Evolutionary conservation across 2,113 vertebrate genomes (phyloP).

Genomic region (Cryptotis parvus): DNA sequence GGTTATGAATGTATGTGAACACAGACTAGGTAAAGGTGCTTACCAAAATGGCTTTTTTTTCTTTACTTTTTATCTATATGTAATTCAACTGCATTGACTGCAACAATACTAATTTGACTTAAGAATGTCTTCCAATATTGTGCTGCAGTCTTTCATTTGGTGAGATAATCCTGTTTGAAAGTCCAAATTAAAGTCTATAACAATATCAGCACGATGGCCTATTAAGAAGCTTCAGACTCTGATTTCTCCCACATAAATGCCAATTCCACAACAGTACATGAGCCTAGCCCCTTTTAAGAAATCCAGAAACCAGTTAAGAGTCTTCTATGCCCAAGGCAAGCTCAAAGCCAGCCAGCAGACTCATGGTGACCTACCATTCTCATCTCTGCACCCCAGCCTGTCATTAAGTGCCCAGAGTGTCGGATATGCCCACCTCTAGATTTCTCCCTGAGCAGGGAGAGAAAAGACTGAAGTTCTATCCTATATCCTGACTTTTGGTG

Average conservation of each 20-base stretch:
- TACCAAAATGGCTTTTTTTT: neutral
- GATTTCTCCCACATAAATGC: neutral
- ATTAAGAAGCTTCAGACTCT: neutral
- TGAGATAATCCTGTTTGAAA: slow-evolving; percentile 24
- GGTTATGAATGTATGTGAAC: neutral
- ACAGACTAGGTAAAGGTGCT: neutral
- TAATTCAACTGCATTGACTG: neutral
- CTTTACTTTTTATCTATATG: neutral
- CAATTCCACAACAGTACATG: neutral
- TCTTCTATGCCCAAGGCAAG: neutral
- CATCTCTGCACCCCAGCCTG: neutral
- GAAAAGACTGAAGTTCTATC: neutral
- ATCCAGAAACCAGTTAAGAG: slow-evolving; percentile 11
- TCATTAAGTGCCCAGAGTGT: neutral
- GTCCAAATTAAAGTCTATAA: neutral
- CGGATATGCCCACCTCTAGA: neutral
- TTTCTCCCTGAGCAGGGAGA: neutral
- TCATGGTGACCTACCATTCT: neutral
- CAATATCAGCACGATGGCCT: neutral
- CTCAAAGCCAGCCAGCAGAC: neutral
- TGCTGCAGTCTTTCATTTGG: neutral
- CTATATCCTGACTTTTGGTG: neutral
- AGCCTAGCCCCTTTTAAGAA: neutral
- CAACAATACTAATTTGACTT: neutral
- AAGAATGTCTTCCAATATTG: neutral